Conservation (phyloP, 1,140 invertebrate genomes). For the honey bee (Apis mellifera) region DNA sequence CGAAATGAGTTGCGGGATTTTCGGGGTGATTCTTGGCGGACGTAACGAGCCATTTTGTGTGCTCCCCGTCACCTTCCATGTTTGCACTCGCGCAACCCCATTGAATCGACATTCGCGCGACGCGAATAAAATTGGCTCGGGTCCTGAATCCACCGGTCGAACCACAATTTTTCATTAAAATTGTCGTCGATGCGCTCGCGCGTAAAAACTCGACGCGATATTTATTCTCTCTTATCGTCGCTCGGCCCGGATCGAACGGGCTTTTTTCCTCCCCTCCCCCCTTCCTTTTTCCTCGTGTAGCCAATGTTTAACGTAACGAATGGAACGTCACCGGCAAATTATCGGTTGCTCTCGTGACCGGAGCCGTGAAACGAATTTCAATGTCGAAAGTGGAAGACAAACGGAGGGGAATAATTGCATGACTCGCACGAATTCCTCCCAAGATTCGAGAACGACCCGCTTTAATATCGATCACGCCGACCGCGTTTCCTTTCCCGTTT, state of each 20-base stretch:
- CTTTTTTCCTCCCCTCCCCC: background rate
- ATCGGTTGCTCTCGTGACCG: constrained; percentile 10
- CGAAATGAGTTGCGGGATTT: constrained; percentile 20
- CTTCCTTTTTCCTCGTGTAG: background rate
- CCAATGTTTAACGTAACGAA: background rate
- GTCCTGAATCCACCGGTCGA: background rate
- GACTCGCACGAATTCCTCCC: background rate
- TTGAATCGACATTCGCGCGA: constrained; percentile 5
- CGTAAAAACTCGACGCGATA: background rate
- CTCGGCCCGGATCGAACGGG: background rate
- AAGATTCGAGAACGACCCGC: background rate
- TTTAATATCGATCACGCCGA: constrained; percentile 23
- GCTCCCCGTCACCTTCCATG: constrained; percentile 15
- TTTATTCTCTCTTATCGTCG: background rate
- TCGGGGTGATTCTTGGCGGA: background rate
- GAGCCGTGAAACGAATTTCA: background rate
- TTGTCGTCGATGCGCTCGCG: background rate
- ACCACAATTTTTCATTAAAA: constrained; percentile 14
- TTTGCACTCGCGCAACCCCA: constrained; percentile 19
- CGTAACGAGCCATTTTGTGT: constrained; percentile 28
- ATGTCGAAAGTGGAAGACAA: background rate
- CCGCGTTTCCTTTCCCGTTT: background rate
- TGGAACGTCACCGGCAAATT: background rate
- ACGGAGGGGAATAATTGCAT: background rate
- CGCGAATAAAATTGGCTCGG: constrained; percentile 13